Evolutionary conservation across 92 coral and sea anemone genomes (phyloP).

Genomic region (Ricordea florida): DNA sequence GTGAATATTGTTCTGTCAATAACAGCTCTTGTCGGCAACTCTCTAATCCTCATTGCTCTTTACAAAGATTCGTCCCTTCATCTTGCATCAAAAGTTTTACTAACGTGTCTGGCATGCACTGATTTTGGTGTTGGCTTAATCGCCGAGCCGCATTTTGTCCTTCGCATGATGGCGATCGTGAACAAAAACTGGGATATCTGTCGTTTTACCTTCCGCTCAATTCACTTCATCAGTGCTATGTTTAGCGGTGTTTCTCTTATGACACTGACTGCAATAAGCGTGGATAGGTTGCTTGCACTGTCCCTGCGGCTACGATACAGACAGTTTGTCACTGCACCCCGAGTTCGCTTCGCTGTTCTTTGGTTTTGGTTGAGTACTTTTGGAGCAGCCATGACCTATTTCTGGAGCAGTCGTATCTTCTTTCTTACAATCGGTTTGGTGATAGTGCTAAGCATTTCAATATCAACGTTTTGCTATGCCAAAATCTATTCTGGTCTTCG

Average conservation of each 20-base stretch:
- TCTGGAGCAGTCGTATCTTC: not conserved
- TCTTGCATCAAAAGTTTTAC: not conserved
- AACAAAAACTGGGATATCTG: not conserved
- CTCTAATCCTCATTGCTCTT: not conserved
- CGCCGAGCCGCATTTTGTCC: constrained; percentile 1
- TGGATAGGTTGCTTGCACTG: constrained; percentile 5
- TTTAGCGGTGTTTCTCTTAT: constrained; percentile 6
- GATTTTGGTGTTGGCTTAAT: constrained; percentile 1
- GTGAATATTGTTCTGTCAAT: not conserved
- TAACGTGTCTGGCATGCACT: not conserved
- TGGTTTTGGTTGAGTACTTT: not conserved
- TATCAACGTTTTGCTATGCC: not conserved
- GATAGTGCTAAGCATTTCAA: not conserved
- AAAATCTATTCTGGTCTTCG: constrained; percentile 1
- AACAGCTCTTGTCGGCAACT: not conserved
- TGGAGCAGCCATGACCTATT: not conserved
- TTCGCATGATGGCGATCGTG: not conserved
- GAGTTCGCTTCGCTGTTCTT: not conserved
- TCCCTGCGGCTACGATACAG: not conserved
- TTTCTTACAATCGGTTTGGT: not conserved
- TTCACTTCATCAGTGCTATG: not conserved
- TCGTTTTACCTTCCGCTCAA: not conserved
- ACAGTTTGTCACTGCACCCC: not conserved
- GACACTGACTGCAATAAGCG: constrained; percentile 13
- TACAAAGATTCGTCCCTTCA: not conserved